These are phyloP conservation scores for Lasioglossum leucozonium DNA, from an alignment of 2,888 invertebrate species.

Conservation along the genomic window DNA sequence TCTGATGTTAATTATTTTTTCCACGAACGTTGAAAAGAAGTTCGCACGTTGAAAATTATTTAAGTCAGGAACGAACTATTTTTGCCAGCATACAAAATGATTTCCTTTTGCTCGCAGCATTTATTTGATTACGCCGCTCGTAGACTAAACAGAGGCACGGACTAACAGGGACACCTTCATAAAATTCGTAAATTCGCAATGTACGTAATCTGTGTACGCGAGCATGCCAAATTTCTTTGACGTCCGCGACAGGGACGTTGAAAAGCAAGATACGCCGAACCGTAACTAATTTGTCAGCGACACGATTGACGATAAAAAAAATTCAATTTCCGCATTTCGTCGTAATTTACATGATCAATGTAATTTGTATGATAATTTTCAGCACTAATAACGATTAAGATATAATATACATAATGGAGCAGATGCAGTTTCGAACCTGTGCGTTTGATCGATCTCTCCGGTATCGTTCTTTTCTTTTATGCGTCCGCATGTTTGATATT, in stretches of 20 bases:
- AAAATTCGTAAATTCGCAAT: slow-evolving; percentile 31
- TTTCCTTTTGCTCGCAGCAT: neutral
- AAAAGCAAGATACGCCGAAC: slow-evolving; percentile 36
- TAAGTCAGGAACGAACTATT: neutral
- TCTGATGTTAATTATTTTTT: neutral
- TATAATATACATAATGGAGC: slow-evolving; percentile 41
- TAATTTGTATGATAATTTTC: slow-evolving; percentile 52
- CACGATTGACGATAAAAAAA: slow-evolving; percentile 38
- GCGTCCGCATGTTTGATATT: neutral
- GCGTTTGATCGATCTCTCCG: slow-evolving; percentile 29
- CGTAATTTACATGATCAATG: slow-evolving; percentile 41
- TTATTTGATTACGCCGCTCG: neutral
- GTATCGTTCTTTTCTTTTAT: neutral
- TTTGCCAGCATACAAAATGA: neutral
- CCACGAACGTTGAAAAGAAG: no score
- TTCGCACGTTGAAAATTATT: no score
- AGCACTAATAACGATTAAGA: slow-evolving; percentile 53
- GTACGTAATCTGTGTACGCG: slow-evolving; percentile 33
- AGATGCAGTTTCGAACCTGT: slow-evolving; percentile 21
- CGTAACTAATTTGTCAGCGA: slow-evolving; percentile 54
- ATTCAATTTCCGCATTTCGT: slow-evolving; percentile 50
- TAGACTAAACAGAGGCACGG: slow-evolving; percentile 2
- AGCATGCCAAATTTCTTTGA: slow-evolving; percentile 46
- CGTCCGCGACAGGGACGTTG: slow-evolving; percentile 31
- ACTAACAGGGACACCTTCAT: neutral